Conservation (phyloP, 1,140 invertebrate species). For the Papilio dardanus region DNA sequence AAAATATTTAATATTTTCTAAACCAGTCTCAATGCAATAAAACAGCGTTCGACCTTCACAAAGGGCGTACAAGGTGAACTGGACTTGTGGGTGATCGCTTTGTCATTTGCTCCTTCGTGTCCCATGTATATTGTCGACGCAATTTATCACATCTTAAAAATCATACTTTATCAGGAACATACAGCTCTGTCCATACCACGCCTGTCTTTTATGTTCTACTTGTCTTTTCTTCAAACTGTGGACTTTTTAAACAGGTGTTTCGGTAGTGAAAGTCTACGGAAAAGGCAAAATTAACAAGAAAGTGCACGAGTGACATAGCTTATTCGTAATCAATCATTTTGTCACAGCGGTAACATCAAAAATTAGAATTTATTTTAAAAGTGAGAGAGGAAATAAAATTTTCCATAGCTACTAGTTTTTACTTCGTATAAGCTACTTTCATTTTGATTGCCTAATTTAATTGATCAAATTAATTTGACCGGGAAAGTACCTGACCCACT, state of each 20-base stretch:
- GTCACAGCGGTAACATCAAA: not conserved
- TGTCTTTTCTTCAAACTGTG: not conserved
- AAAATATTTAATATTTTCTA: not conserved
- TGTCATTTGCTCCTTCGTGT: not conserved
- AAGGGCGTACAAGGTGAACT: not conserved
- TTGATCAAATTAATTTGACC: not conserved
- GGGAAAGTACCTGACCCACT: not conserved
- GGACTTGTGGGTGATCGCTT: not conserved
- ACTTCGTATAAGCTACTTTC: not conserved
- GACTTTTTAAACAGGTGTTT: not conserved
- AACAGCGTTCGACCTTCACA: not conserved
- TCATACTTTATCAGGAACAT: not conserved
- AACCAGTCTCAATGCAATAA: not conserved
- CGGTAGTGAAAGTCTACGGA: not conserved
- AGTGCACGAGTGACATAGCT: not conserved
- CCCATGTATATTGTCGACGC: not conserved
- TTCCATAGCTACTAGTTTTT: not conserved
- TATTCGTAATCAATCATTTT: not conserved
- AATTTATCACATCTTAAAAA: not conserved
- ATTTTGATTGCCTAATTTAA: slow-evolving; percentile 3
- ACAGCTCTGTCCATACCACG: not conserved
- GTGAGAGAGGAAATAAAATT: not conserved
- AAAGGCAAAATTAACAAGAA: not conserved
- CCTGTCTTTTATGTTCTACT: not conserved
- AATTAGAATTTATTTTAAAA: not conserved